A percentile compares a stretch with the other conserved stretches of the same genome.
These are phyloP conservation scores for Microplitis mediator DNA, from an alignment of 1,140 invertebrate species.

Conservation along the genomic window DNA sequence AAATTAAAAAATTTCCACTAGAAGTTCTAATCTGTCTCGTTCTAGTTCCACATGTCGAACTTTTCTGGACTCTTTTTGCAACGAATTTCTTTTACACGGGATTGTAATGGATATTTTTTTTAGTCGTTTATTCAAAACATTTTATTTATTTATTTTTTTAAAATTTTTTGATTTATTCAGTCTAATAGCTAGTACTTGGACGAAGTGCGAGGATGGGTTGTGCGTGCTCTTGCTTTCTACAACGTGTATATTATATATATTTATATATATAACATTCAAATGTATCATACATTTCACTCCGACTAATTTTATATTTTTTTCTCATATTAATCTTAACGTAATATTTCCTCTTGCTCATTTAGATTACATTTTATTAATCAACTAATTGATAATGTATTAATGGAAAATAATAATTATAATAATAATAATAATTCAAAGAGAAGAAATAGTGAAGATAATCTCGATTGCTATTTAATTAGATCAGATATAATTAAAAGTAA, in stretches of 20 bases:
- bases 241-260: slow-evolving; percentile 1
- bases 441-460: not conserved
- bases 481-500: not conserved
- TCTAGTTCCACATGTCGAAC: too few species aligned
- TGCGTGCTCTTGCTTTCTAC: slow-evolving; percentile 48
- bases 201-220: slow-evolving; percentile 55
- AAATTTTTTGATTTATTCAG: slow-evolving; percentile 36
- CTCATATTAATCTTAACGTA: not conserved
- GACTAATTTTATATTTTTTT: not conserved
- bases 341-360: not conserved
- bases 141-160: slow-evolving; percentile 10
- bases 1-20: too few species aligned
- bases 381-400: not conserved
- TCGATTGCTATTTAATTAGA: not conserved
- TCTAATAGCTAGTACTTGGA: slow-evolving; percentile 55
- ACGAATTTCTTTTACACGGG: not conserved
- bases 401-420: not conserved
- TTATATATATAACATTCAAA: not conserved
- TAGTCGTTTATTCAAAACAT: not conserved
- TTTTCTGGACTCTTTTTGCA: slow-evolving; percentile 7
- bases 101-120: slow-evolving; percentile 10
- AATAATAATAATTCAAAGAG: not conserved
- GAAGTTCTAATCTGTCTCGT: too few species aligned
- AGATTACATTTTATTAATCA: too few species aligned
- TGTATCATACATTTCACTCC: slow-evolving; percentile 1